These are phyloP conservation scores for Caloenas nicobarica DNA, from an alignment of 2,113 vertebrate species.

Conservation along the genomic window DNA sequence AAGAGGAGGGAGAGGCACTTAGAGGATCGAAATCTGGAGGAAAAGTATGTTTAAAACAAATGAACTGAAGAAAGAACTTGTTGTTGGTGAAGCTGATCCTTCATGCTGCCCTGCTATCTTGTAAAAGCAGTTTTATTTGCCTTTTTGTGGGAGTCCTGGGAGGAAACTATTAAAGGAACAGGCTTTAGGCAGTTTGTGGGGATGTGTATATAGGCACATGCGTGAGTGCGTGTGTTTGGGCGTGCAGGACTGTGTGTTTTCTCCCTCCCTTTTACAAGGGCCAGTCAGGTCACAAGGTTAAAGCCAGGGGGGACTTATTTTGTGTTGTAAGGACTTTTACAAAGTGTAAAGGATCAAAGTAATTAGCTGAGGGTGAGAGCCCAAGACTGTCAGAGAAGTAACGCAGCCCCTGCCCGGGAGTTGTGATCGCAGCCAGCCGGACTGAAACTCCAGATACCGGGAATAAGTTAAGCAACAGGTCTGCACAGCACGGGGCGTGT, in stretches of 20 bases:
- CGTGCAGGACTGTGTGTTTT: background rate
- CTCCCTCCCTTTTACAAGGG: conserved; percentile 71
- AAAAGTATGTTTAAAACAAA: conserved; percentile 58
- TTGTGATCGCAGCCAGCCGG: background rate
- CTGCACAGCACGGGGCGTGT: background rate
- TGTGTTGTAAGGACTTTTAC: conserved; percentile 85
- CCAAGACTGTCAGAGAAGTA: conserved; percentile 69
- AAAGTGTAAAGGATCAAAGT: conserved; percentile 86
- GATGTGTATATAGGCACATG: background rate
- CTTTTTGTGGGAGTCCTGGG: conserved; percentile 74
- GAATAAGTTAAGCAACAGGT: background rate
- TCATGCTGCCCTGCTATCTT: conserved; percentile 71
- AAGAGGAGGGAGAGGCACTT: conserved; percentile 11
- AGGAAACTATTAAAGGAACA: conserved; percentile 75
- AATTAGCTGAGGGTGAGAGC: conserved; percentile 78
- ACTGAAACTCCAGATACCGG: background rate
- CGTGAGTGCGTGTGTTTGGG: conserved; percentile 7
- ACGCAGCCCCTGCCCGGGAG: conserved; percentile 47
- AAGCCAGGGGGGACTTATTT: conserved; percentile 77
- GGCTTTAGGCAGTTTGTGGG: conserved; percentile 44
- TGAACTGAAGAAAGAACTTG: conserved; percentile 65
- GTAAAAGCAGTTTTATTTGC: conserved; percentile 80
- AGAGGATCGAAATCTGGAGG: conserved; percentile 30
- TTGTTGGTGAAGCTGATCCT: conserved; percentile 43
- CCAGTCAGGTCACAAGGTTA: conserved; percentile 81